Evolutionary conservation across 2,113 vertebrate species (phyloP), one percentile per base, ranked within the genome.

Genomic region (Ranitomeya variabilis): DNA sequence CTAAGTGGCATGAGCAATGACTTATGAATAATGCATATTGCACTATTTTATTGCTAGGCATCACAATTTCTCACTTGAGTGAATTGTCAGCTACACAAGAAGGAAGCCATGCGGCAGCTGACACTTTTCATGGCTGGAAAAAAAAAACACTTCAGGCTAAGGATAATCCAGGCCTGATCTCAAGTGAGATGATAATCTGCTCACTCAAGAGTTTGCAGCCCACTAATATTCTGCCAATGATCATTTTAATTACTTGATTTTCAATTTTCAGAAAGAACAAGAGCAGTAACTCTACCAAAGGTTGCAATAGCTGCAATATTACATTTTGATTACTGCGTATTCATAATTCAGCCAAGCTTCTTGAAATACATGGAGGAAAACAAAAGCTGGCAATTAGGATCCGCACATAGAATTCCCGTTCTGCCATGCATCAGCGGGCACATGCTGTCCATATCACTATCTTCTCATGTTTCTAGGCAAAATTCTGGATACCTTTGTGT

Each of bases 1-100:
- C 62, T 86, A 78, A 37, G 21, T 64, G 73, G 37, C 60, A 86
- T 67, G 76, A 55, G 74, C 76, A 80, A 78, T 80, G n/a, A 80
- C 60, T 62, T 80, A 87, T 87, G 76, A 87, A 87, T 79, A 67
- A 87, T 87, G 85, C n/a, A 87, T 87, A 21, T 67, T 87, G 76
- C 59, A 79, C 76, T 54, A 55, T 87, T 79, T 79, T 55, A 64
- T 67, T 87, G 85, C 13, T 69, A 66, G 85, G 59, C 78, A 87
- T 87, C 76, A 66, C 59, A 66, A 79, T 87, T 79, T 87, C 73
- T 87, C 76, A 87, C 85, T 87, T 62, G 45, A 80, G 67, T 87
- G 55, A 86, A 59, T 31, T 54, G 74, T 79, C 85, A 64, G 57
- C 85, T 67, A 66, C 57, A 87, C 19, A 87, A 79, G 59, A 55